Evolutionary conservation across 2,113 vertebrate species (phyloP).

Genomic region (Malurus alboscapulatus): DNA sequence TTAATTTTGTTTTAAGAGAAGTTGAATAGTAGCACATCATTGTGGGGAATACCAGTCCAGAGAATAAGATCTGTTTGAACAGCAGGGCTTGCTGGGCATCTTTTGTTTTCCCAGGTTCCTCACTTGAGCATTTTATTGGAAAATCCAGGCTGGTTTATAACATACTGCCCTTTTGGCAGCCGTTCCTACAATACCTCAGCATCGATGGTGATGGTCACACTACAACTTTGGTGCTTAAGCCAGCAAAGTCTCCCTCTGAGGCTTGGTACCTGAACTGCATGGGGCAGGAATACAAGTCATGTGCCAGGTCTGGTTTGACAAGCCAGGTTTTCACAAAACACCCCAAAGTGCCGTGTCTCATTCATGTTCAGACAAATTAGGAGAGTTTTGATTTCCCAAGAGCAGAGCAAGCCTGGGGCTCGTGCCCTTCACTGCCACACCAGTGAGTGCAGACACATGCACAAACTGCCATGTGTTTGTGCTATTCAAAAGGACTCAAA

Average conservation of each 20-base stretch:
- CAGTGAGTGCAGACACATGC: accelerated
- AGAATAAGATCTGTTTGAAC: not conserved
- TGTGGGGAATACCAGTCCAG: not conserved
- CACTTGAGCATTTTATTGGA: not conserved
- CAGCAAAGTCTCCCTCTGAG: accelerated
- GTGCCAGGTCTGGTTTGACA: not conserved
- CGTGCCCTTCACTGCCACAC: not conserved
- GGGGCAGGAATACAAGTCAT: not conserved
- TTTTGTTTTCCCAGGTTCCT: not conserved
- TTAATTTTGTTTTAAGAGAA: not conserved
- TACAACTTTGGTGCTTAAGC: not conserved
- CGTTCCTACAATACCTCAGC: not conserved
- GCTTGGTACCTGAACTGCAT: not conserved
- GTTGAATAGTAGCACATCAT: not conserved
- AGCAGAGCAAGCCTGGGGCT: not conserved
- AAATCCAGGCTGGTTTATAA: not conserved
- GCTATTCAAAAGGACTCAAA: not conserved
- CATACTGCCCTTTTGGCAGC: not conserved
- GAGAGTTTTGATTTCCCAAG: not conserved
- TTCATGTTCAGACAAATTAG: not conserved
- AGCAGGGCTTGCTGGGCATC: not conserved
- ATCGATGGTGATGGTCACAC: accelerated
- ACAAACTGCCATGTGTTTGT: not conserved
- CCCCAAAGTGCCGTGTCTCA: not conserved
- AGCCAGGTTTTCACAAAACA: not conserved